These are phyloP conservation scores for Aplochiton taeniatus DNA, from an alignment of 2,797 vertebrate species.

Conservation along the genomic window DNA sequence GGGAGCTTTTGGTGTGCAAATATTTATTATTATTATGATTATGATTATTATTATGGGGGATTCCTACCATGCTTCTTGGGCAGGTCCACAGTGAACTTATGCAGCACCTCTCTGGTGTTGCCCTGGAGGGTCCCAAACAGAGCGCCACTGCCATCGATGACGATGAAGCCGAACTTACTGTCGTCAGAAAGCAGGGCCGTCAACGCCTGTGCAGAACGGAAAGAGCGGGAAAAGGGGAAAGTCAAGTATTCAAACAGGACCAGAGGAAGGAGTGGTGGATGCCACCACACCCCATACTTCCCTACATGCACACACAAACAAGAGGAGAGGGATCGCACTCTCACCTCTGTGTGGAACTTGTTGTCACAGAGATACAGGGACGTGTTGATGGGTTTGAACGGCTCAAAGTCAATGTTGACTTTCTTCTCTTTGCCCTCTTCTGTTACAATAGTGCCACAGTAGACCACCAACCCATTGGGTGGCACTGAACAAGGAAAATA, in stretches of 20 bases:
- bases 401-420: conserved; percentile 99
- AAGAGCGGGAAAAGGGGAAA: no score
- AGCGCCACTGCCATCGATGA: conserved; percentile 96
- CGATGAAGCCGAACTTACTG: conserved; percentile 99
- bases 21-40: no score
- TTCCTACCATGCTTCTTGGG: conserved; percentile 96
- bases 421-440: conserved; percentile 99
- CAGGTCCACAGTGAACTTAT: conserved; percentile 99
- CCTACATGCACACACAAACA: conserved; percentile 2
- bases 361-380: conserved; percentile 99
- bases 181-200: conserved; percentile 96
- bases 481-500: conserved; percentile 84
- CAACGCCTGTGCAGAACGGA: conserved; percentile 79
- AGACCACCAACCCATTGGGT: conserved; percentile 98
- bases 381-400: conserved; percentile 99
- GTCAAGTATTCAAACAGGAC: no score
- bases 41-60: background rate
- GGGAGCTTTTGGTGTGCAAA: no score
- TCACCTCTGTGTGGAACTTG: conserved; percentile 99
- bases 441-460: conserved; percentile 99
- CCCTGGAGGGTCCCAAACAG: conserved; percentile 98
- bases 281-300: background rate
- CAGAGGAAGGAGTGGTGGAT: background rate
- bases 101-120: conserved; percentile 97
- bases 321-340: conserved; percentile 20